These are phyloP conservation scores for Oreortyx pictus DNA, from an alignment of 2,797 vertebrate species.

Conservation along the genomic window DNA sequence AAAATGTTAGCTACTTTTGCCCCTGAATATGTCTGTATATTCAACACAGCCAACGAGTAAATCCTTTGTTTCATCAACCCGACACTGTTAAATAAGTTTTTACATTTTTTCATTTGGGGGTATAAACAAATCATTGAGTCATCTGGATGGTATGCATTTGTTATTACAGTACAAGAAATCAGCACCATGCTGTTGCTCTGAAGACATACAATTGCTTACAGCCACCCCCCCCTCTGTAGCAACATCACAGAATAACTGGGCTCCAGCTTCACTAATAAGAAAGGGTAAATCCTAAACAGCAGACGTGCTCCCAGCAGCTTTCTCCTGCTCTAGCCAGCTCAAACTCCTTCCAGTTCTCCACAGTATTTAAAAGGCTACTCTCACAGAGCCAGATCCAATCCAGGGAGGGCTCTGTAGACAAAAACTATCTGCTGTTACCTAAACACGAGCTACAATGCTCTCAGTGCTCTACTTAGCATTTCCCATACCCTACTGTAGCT, in stretches of 20 bases:
- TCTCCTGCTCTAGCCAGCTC: neutral
- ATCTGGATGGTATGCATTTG: constrained; percentile 31
- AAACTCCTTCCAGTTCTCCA: neutral
- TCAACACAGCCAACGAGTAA: neutral
- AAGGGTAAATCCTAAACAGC: neutral
- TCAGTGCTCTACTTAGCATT: neutral
- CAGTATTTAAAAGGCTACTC: neutral
- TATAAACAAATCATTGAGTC: constrained; percentile 43
- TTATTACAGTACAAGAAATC: constrained; percentile 7
- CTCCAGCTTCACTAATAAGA: neutral
- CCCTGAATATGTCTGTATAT: neutral
- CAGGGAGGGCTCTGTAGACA: neutral
- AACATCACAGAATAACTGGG: neutral
- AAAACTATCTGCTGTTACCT: neutral
- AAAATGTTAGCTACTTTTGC: neutral
- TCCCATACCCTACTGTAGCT: neutral
- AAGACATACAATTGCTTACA: neutral
- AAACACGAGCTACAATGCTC: neutral
- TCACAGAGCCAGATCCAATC: neutral
- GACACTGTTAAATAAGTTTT: constrained; percentile 11
- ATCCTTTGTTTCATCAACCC: constrained; percentile 46
- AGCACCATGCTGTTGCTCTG: neutral
- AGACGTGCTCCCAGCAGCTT: neutral
- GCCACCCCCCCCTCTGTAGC: neutral
- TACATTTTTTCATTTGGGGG: neutral